phyloP scores from a whole-genome alignment of 2,888 invertebrate genomes.

The Hyles lineata region DNA sequence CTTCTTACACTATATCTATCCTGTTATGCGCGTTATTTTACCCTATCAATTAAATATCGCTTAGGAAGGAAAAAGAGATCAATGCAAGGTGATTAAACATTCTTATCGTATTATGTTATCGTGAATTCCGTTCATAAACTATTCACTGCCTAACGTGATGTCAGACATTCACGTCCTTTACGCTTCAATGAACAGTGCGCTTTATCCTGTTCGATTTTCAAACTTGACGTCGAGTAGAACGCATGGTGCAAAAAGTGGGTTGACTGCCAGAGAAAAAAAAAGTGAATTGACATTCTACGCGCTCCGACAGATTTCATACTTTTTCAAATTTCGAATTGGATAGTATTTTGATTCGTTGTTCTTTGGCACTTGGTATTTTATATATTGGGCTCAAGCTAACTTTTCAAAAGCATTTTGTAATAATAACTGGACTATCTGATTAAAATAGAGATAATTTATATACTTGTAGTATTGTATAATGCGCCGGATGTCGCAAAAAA shows the following conservation, averaged over 20 bases:
- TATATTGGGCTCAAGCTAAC: too few species aligned
- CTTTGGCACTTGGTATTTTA: too few species aligned
- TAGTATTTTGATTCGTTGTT: not conserved
- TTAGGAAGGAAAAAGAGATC: constrained; percentile 31
- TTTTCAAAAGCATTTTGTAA: too few species aligned
- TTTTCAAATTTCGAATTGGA: not conserved
- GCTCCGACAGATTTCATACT: not conserved
- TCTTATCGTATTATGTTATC: not conserved
- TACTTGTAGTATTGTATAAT: too few species aligned
- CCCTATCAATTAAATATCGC: not conserved
- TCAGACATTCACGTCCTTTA: not conserved
- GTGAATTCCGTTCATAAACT: not conserved
- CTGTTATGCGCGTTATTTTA: not conserved
- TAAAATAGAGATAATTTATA: too few species aligned
- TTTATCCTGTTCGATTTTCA: constrained; percentile 16
- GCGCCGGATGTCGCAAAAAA: too few species aligned
- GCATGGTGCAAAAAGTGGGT: not conserved
- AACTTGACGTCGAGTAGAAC: not conserved
- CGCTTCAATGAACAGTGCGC: not conserved
- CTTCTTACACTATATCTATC: not conserved
- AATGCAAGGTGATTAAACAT: not conserved
- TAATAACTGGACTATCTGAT: too few species aligned
- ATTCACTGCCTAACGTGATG: constrained; percentile 4
- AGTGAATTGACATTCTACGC: not conserved
- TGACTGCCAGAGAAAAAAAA: too few species aligned